A percentile compares a stretch with the other conserved stretches of the same genome.
phyloP scores from a whole-genome alignment of 2,113 vertebrate species.

The Callipepla squamata region DNA sequence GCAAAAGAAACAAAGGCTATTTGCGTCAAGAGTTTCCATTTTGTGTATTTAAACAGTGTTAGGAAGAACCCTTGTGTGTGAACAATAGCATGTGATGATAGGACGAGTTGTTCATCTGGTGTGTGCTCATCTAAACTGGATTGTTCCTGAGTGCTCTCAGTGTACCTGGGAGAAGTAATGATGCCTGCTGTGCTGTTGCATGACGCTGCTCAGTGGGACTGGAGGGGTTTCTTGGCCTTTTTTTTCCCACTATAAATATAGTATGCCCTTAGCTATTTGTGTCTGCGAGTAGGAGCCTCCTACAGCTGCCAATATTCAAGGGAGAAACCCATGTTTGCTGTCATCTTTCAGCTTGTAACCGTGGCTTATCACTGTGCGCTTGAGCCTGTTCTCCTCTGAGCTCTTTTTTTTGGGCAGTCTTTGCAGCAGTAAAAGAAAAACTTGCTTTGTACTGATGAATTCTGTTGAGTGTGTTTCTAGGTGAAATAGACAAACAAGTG shows the following conservation, averaged over 20 bases:
- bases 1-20: slow-evolving; percentile 23
- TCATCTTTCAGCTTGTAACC: background rate
- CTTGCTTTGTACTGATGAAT: fast-evolving
- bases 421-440: background rate
- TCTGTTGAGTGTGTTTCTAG: background rate
- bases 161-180: background rate
- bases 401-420: fast-evolving
- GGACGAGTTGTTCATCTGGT: background rate
- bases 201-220: background rate
- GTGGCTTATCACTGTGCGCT: fast-evolving
- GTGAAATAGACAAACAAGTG: background rate
- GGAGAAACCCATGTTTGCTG: background rate
- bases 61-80: slow-evolving; percentile 6
- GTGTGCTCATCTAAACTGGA: background rate
- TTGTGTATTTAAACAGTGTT: background rate
- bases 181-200: fast-evolving
- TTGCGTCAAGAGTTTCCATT: slow-evolving; percentile 46
- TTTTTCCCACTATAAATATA: fast-evolving
- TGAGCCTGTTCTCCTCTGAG: fast-evolving
- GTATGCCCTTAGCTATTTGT: background rate
- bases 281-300: background rate
- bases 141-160: fast-evolving
- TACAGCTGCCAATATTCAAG: background rate
- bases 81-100: background rate
- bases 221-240: background rate